A percentile compares a stretch with the other conserved stretches of the same genome.
Conservation (phyloP, 2,113 vertebrate genomes). For the Centropus bengalensis region DNA sequence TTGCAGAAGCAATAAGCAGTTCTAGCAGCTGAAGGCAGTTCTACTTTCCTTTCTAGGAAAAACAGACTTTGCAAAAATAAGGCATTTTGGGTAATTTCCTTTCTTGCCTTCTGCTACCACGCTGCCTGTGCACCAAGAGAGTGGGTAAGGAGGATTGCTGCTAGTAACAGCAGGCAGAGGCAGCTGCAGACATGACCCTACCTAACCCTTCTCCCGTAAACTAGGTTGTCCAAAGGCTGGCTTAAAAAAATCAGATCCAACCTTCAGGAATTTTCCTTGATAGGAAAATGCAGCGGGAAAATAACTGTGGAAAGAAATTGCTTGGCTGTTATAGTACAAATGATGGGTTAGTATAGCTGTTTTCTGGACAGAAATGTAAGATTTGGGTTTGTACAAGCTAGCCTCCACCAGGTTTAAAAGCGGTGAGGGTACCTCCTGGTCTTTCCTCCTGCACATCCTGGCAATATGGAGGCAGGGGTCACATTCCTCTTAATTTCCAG, state of each 20-base stretch:
- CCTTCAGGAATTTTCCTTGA: constrained; percentile 24
- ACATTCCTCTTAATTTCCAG: neutral
- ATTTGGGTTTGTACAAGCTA: neutral
- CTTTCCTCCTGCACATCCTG: neutral
- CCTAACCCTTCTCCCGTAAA: neutral
- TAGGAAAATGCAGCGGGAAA: neutral
- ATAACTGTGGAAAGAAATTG: neutral
- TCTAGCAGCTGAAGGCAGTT: constrained; percentile 50
- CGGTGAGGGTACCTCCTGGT: neutral
- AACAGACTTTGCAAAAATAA: constrained; percentile 31
- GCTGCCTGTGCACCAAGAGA: neutral
- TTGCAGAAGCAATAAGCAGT: constrained; percentile 31
- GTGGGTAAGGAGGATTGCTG: constrained; percentile 18
- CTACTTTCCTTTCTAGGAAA: constrained; percentile 59
- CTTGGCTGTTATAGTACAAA: neutral
- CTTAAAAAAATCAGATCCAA: constrained; percentile 17
- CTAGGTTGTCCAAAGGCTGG: neutral
- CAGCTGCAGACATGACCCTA: constrained; percentile 31
- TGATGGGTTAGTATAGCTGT: neutral
- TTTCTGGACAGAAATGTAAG: neutral
- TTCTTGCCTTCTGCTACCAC: constrained; percentile 31
- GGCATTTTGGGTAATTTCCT: constrained; percentile 30
- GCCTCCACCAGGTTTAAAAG: neutral
- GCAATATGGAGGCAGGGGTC: neutral
- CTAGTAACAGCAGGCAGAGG: neutral